Evolutionary conservation across 2,888 invertebrate genomes (phyloP).

Genomic region (Proisotoma minuta): DNA sequence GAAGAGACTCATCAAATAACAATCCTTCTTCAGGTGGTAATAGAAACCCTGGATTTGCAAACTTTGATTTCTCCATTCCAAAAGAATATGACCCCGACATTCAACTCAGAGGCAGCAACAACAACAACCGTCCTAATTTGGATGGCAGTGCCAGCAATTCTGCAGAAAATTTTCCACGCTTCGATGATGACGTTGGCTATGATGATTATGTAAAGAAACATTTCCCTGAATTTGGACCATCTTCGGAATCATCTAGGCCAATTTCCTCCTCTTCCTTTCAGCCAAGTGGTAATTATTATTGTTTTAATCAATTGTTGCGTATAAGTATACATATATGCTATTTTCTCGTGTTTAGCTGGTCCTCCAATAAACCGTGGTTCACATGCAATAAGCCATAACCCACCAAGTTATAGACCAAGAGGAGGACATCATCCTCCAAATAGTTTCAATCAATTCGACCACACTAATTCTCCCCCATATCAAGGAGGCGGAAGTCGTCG

Average conservation of each 20-base stretch:
- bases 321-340: neutral
- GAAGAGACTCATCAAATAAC: neutral
- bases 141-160: conserved; percentile 24
- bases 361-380: conserved; percentile 5
- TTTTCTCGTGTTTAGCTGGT: conserved; percentile 10
- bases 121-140: neutral
- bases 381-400: no score
- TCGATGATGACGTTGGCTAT: conserved; percentile 47
- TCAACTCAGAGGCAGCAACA: conserved; percentile 35
- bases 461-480: neutral
- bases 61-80: conserved; percentile 44
- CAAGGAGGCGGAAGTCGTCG: conserved; percentile 8
- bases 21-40: conserved; percentile 8
- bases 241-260: conserved; percentile 20
- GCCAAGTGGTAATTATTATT: conserved; percentile 26
- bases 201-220: conserved; percentile 54
- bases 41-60: conserved; percentile 13
- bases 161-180: conserved; percentile 1
- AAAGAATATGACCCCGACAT: conserved; percentile 43
- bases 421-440: neutral
- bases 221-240: conserved; percentile 51
- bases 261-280: conserved; percentile 23
- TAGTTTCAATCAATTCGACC: conserved; percentile 9
- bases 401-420: neutral
- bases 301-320: neutral